Conservation (phyloP, 2,797 vertebrate species). For the Catamblyrhynchus diadema region DNA sequence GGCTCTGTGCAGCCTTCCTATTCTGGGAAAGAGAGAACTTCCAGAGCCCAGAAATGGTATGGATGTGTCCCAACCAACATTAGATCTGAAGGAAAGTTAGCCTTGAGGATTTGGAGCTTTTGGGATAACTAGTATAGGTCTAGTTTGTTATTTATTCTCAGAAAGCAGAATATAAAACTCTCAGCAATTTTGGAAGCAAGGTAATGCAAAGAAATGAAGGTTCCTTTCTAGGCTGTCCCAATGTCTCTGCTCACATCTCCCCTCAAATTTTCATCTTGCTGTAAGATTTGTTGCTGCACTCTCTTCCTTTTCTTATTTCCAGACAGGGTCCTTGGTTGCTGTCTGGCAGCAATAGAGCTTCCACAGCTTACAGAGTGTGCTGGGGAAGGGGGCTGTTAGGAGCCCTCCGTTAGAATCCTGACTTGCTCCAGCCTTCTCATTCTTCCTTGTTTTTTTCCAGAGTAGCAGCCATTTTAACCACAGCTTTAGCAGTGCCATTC, state of each 20-base stretch:
- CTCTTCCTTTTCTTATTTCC: not conserved
- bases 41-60: not conserved
- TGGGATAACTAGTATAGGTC: not conserved
- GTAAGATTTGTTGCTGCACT: not conserved
- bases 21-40: not conserved
- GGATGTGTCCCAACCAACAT: not conserved
- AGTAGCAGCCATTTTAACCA: not conserved
- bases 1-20: not conserved
- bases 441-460: not conserved
- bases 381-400: not conserved
- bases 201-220: not conserved
- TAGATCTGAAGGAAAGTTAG: not conserved
- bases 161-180: not conserved
- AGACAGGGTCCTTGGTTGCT: not conserved
- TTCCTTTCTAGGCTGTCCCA: not conserved
- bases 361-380: not conserved
- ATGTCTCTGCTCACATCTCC: not conserved
- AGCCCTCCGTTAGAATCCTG: not conserved
- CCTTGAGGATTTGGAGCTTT: not conserved
- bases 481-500: not conserved
- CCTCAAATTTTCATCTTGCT: not conserved
- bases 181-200: not conserved
- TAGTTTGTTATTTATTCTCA: not conserved
- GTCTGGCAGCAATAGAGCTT: not conserved
- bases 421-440: not conserved